Base-by-base conservation (phyloP, 2,888 invertebrate genomes). In the Watsonalla cultraria region DNA sequence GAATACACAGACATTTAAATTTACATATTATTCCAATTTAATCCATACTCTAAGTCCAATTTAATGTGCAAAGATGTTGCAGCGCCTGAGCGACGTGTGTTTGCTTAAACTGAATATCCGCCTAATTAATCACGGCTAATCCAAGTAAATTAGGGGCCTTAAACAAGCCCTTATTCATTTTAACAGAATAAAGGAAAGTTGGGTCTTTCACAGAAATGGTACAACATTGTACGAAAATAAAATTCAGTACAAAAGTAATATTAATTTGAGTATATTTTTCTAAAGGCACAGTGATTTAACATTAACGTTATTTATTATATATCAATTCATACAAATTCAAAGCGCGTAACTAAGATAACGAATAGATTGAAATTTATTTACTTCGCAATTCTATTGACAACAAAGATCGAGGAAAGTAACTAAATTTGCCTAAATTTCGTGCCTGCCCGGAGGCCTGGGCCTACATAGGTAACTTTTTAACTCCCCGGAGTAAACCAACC, bases 401-500 rank as follows among this genome's bases (percentile, higher is more conserved):
- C 39, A 37, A 14, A 37, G 61, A 61, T 63, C 64, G 53, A 60
- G 56, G 59, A 66, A 57, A 58, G 57, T 68, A 80, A 78, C 76
- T 72, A 71, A 81, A 80, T 77, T 70, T 70, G 66, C 64, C 64
- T 69, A 68, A 75, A 78, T 76, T 76, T 75, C 65, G 68, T 75
- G 75, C 75, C 72, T 70, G 70, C 66, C 67, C 70, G 62, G 66
- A 74, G 68, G 69, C 70, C 68, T 66, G 60, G 64, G 66, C 65
- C 15, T 49, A 69, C 66, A 72, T 72, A 65, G 72, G 78, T 78
- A 80, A 81, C 82, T 81, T 84, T 81, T 78, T 76, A 75, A 72
- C 76, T 82, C 77, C 76, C 78, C 52, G 55, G 80, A 77, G 79
- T 73, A 78, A 80, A 82, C 78, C 82, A 78, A 78, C 76, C 80